Conservation (phyloP, 2,113 vertebrate genomes). For the Cephalopholis sonnerati region DNA sequence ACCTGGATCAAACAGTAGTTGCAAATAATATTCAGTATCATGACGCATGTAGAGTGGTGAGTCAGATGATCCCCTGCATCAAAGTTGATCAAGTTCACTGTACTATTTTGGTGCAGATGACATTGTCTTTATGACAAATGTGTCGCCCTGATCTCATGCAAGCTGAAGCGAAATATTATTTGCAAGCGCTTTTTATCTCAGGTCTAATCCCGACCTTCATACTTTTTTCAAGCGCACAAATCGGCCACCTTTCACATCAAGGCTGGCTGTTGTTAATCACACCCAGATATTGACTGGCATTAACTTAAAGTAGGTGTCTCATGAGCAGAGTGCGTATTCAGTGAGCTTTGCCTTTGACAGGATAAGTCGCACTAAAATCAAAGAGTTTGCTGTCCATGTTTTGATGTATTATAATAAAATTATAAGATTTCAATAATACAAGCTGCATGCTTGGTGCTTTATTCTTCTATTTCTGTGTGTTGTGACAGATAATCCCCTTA, state of each 20-base stretch:
- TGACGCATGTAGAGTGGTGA: background rate
- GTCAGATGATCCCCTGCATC: background rate
- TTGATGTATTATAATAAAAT: constrained; percentile 75
- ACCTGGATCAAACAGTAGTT: constrained; percentile 26
- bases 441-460: background rate
- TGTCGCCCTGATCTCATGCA: background rate
- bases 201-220: constrained; percentile 2
- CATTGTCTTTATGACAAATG: background rate
- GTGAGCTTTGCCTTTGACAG: constrained; percentile 15
- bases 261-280: constrained; percentile 28
- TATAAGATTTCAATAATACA: constrained; percentile 42
- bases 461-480: background rate
- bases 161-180: constrained; percentile 2
- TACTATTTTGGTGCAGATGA: background rate
- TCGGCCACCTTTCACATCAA: constrained; percentile 11
- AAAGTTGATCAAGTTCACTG: constrained; percentile 1
- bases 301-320: background rate
- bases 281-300: background rate
- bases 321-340: constrained; percentile 22
- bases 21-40: constrained; percentile 35
- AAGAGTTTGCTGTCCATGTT: constrained; percentile 35
- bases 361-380: background rate
- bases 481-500: background rate
- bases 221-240: constrained; percentile 56
- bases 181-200: constrained; percentile 41